Conservation (phyloP, 2,797 vertebrate genomes). For the Crocidura indochinensis region DNA sequence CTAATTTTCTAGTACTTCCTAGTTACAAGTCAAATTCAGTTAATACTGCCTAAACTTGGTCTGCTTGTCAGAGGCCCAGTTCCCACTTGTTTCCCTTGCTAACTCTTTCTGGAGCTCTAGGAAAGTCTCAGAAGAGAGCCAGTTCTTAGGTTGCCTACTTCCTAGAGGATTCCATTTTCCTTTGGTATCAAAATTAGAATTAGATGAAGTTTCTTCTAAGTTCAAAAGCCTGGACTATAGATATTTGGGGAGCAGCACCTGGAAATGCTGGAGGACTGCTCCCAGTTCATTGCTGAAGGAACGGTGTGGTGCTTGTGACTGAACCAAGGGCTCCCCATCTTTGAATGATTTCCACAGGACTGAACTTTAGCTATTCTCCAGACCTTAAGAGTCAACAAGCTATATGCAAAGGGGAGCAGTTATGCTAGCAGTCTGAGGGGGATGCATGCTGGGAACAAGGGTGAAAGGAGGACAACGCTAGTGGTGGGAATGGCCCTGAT, state of each 20-base stretch:
- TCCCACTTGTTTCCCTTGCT: not conserved
- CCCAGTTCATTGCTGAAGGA: too few relatives aligned
- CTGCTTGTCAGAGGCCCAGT: not conserved
- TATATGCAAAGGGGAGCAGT: too few relatives aligned
- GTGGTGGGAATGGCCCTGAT: too few relatives aligned
- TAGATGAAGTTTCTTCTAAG: constrained; percentile 13
- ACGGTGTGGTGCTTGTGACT: too few relatives aligned
- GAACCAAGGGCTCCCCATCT: too few relatives aligned
- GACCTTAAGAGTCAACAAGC: not conserved
- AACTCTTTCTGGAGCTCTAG: constrained; percentile 46
- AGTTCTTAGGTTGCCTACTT: not conserved
- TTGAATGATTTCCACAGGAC: not conserved
- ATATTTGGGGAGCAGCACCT: too few relatives aligned
- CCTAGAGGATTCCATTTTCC: not conserved
- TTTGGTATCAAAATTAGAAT: constrained; percentile 1
- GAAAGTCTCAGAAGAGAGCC: constrained; percentile 19
- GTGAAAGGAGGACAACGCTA: too few relatives aligned
- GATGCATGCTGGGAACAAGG: too few relatives aligned
- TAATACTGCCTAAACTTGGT: not conserved
- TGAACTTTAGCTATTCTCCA: not conserved
- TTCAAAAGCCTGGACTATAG: not conserved
- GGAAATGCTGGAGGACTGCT: too few relatives aligned
- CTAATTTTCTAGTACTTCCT: constrained; percentile 20
- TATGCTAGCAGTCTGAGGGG: too few relatives aligned
- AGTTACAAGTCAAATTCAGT: constrained; percentile 20